A percentile compares a stretch with the other conserved stretches of the same genome.
These are phyloP conservation scores for Ophioderma brevispina DNA, from an alignment of 35 echinoderm and acorn worm species.

Conservation along the genomic window DNA sequence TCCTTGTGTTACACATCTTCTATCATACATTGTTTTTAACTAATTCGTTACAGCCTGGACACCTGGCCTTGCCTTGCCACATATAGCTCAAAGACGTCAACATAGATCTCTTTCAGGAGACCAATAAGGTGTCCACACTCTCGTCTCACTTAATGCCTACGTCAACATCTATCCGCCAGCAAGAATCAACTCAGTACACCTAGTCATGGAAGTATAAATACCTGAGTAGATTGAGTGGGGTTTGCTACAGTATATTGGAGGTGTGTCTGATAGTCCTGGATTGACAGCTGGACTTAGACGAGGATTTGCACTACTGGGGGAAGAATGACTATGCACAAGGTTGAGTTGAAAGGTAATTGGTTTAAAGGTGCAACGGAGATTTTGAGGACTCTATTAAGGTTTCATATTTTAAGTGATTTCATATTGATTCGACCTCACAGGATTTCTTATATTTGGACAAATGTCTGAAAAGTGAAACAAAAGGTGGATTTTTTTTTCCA, in stretches of 20 bases:
- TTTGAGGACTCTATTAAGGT: not conserved
- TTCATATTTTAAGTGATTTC: not conserved
- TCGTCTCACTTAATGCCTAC: slow-evolving; percentile 34
- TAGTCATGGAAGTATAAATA: slow-evolving; percentile 47
- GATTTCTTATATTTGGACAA: not conserved
- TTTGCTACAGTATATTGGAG: slow-evolving; percentile 49
- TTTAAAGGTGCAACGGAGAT: no score
- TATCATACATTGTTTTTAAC: no score
- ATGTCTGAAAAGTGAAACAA: no score
- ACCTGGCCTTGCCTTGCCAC: slow-evolving; percentile 27
- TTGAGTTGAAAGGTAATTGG: slow-evolving; percentile 71
- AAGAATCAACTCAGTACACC: slow-evolving; percentile 58
- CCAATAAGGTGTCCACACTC: slow-evolving; percentile 20
- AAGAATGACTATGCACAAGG: slow-evolving; percentile 40
- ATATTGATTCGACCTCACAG: not conserved
- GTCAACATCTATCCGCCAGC: slow-evolving; percentile 53
- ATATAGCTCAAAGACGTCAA: slow-evolving; percentile 59
- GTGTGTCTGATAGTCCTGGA: slow-evolving; percentile 12
- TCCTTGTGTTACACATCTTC: no score
- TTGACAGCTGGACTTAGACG: slow-evolving; percentile 32
- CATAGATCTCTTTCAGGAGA: slow-evolving; percentile 38
- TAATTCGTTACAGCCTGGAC: no score
- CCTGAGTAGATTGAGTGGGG: slow-evolving; percentile 59
- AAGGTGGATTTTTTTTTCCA: no score
- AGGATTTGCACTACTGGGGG: slow-evolving; percentile 56